phyloP scores from a whole-genome alignment of 2,888 invertebrate species.

The Fragum sueziense region DNA sequence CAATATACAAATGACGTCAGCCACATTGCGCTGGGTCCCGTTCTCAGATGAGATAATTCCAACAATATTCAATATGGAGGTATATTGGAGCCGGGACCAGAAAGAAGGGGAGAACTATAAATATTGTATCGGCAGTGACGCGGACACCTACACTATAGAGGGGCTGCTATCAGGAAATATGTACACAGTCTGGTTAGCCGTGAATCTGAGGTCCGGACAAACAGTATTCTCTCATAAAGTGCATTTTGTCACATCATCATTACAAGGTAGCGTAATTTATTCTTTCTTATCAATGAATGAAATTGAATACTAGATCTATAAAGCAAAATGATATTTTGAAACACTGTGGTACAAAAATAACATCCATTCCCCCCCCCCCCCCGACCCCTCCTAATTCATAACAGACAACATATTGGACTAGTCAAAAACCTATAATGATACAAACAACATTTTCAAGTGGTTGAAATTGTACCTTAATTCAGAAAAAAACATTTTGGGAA shows the following conservation, averaged over 20 bases:
- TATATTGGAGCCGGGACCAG: conserved; percentile 33
- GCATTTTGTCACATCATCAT: conserved; percentile 49
- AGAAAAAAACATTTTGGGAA: too few relatives aligned
- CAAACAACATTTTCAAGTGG: too few relatives aligned
- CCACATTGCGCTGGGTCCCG: conserved; percentile 35
- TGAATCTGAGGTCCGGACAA: conserved; percentile 28
- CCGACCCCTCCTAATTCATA: too few relatives aligned
- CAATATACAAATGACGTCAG: conserved; percentile 26
- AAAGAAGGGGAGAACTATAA: conserved; percentile 17
- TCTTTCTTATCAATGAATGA: too few relatives aligned
- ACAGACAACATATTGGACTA: too few relatives aligned
- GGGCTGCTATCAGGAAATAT: conserved; percentile 32
- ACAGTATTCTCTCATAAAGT: conserved; percentile 44
- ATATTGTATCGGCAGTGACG: conserved; percentile 25
- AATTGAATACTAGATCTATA: too few relatives aligned
- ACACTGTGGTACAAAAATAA: too few relatives aligned
- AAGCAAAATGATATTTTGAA: too few relatives aligned
- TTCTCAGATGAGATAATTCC: neutral
- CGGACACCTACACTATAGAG: conserved; percentile 24
- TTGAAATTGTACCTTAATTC: too few relatives aligned
- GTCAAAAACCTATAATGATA: too few relatives aligned
- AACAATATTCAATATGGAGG: conserved; percentile 33
- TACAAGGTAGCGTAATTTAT: neutral
- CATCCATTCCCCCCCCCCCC: too few relatives aligned
- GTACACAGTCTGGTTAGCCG: conserved; percentile 49